phyloP scores from a whole-genome alignment of 2,888 invertebrate species.

The Chrysomela aeneicollis region DNA sequence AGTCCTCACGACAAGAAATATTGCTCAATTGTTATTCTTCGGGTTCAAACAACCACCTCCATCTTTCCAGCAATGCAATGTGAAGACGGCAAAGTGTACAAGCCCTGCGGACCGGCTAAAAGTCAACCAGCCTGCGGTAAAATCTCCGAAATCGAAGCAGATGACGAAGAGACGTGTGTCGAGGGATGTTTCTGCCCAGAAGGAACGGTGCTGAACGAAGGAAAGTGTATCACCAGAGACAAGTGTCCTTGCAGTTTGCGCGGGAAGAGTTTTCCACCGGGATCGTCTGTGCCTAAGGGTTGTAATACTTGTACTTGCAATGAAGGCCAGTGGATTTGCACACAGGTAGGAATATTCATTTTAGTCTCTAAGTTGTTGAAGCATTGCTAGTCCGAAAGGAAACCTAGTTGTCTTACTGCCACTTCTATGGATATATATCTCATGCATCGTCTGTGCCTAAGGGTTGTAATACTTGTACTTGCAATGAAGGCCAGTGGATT shows the following conservation, averaged over 20 bases:
- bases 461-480: constrained; percentile 87
- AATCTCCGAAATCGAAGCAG: constrained; percentile 52
- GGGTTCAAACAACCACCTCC: too few species aligned
- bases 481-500: constrained; percentile 78
- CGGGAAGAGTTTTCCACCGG: constrained; percentile 76
- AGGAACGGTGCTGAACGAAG: constrained; percentile 77
- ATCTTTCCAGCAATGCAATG: constrained; percentile 77
- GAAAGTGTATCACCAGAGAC: constrained; percentile 74
- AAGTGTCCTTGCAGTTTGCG: constrained; percentile 84
- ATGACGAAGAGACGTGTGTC: constrained; percentile 68
- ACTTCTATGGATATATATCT: too few species aligned
- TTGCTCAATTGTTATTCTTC: too few species aligned
- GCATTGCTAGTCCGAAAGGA: too few species aligned
- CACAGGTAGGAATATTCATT: constrained; percentile 62
- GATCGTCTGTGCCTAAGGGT: constrained; percentile 75
- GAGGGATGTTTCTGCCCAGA: constrained; percentile 91
- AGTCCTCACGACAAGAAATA: too few species aligned
- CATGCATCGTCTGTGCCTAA: constrained; percentile 72
- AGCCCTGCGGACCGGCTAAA: constrained; percentile 74
- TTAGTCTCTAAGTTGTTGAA: too few species aligned
- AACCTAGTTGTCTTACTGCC: too few species aligned
- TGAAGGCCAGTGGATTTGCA: constrained; percentile 82
- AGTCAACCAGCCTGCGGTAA: constrained; percentile 78
- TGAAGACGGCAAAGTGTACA: constrained; percentile 77
- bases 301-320: constrained; percentile 87